Evolutionary conservation across 1,140 invertebrate species (phyloP).

Genomic region (Pogonognathellus flavescens): DNA sequence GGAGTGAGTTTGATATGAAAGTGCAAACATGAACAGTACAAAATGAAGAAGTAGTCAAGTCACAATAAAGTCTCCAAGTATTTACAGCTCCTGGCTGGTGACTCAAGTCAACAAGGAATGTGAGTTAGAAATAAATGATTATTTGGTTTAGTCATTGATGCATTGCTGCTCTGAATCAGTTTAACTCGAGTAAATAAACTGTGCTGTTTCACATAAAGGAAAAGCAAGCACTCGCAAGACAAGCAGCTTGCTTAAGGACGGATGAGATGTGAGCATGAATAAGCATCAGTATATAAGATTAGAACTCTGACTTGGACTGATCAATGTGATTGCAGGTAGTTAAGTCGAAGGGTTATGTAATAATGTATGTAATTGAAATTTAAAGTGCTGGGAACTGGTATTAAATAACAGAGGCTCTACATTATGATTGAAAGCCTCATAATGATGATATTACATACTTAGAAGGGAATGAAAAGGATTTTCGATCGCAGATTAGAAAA

Average conservation of each 20-base stretch:
- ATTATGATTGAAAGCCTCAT: background rate
- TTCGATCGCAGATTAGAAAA: background rate
- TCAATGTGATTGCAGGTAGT: background rate
- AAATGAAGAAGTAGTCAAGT: background rate
- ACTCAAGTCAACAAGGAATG: too few species aligned
- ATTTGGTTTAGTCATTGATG: background rate
- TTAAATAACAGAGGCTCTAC: background rate
- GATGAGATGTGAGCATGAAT: background rate
- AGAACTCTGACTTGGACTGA: background rate
- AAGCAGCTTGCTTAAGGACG: background rate
- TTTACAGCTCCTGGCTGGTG: too few species aligned
- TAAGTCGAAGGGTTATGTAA: background rate
- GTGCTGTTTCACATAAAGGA: background rate
- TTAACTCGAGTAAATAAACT: background rate
- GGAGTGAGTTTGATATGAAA: background rate
- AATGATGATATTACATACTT: background rate
- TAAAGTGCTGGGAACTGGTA: background rate
- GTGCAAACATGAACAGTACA: background rate
- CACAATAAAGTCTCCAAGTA: too few species aligned
- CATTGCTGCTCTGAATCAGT: background rate
- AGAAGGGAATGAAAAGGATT: constrained; percentile 8
- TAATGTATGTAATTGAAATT: constrained; percentile 24
- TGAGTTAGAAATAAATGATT: too few species aligned
- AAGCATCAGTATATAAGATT: background rate
- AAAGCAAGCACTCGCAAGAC: background rate